Conservation (phyloP, 2,888 invertebrate species). For the Dinocampus coccinellae region DNA sequence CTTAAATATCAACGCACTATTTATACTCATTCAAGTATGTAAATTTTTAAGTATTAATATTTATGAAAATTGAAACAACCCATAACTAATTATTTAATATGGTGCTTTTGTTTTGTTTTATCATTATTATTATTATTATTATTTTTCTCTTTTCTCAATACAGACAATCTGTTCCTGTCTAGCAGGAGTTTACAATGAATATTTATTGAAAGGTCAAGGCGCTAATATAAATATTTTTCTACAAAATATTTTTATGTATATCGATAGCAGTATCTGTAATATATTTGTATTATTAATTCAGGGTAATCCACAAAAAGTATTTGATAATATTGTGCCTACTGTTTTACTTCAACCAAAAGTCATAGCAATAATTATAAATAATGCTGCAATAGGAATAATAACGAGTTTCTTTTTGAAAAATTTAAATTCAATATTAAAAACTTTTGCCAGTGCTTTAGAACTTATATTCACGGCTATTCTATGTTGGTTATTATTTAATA, state of each 20-base stretch:
- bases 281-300: slow-evolving; percentile 77
- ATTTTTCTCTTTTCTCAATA: slow-evolving; percentile 61
- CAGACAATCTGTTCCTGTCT: slow-evolving; percentile 93
- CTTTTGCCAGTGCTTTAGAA: slow-evolving; percentile 94
- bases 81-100: neutral
- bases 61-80: neutral
- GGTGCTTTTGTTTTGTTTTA: no score
- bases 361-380: slow-evolving; percentile 86
- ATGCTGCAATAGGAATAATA: slow-evolving; percentile 91
- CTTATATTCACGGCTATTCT: slow-evolving; percentile 90
- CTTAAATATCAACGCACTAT: slow-evolving; percentile 62
- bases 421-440: slow-evolving; percentile 94
- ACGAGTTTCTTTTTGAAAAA: slow-evolving; percentile 94
- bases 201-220: slow-evolving; percentile 88
- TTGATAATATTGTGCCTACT: slow-evolving; percentile 72
- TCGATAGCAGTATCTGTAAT: slow-evolving; percentile 95
- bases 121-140: neutral
- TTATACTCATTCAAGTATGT: slow-evolving; percentile 70
- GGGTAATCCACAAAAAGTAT: slow-evolving; percentile 76
- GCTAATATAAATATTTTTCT: slow-evolving; percentile 89
- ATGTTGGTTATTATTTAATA: slow-evolving; percentile 87
- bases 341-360: slow-evolving; percentile 78
- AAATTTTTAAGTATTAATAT: neutral
- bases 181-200: slow-evolving; percentile 97
- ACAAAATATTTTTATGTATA: slow-evolving; percentile 96